Conservation (phyloP, 1,140 invertebrate species). For the Aphelenchoides avenae region DNA sequence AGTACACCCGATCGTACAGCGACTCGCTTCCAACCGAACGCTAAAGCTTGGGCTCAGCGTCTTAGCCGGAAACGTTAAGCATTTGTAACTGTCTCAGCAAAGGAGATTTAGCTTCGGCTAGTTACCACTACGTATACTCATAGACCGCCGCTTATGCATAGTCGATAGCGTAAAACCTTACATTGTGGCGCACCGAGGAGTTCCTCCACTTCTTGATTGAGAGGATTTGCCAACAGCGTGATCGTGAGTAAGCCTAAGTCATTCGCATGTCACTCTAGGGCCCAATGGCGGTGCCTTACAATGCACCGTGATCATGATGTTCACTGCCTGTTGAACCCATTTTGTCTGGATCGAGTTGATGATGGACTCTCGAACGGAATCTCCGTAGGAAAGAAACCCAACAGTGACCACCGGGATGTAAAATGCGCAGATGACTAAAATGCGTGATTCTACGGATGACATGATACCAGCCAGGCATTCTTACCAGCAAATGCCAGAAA, state of each 20-base stretch:
- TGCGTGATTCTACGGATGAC: too few species aligned
- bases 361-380: constrained; percentile 21
- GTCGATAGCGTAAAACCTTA: too few species aligned
- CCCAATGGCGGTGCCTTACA: too few species aligned
- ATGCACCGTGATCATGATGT: constrained; percentile 22
- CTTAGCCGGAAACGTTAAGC: too few species aligned
- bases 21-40: constrained; percentile 18
- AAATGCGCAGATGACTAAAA: constrained; percentile 11
- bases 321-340: constrained; percentile 22
- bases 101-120: not conserved
- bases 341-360: constrained; percentile 27
- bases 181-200: constrained; percentile 17
- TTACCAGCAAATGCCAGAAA: constrained; percentile 13
- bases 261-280: too few species aligned
- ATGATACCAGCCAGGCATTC: too few species aligned
- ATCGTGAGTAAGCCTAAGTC: too few species aligned
- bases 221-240: constrained; percentile 22
- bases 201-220: constrained; percentile 25
- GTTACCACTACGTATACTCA: not conserved
- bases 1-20: constrained; percentile 11
- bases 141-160: constrained; percentile 1
- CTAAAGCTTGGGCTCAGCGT: too few species aligned
- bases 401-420: constrained; percentile 10
- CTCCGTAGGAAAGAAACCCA: constrained; percentile 12
- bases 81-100: not conserved